Evolutionary conservation across 2,113 vertebrate species (phyloP).

Genomic region (Nerophis lumbriciformis): DNA sequence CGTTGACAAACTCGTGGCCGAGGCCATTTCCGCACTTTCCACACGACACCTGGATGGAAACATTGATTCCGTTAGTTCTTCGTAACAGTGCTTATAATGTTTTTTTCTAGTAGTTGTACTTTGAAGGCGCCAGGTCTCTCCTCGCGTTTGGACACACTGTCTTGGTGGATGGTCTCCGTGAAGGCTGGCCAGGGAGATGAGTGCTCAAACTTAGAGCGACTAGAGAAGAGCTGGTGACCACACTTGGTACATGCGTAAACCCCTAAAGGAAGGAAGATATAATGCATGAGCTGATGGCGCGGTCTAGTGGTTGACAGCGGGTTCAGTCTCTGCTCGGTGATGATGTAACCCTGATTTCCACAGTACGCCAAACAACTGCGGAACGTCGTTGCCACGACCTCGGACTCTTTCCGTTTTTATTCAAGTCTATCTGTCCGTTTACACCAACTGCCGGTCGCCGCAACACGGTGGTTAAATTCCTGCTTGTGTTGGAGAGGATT

Average conservation of each 20-base stretch:
- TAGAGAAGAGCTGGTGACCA: conserved; percentile 86
- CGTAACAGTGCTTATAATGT: neutral
- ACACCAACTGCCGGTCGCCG: no score
- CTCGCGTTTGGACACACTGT: conserved; percentile 80
- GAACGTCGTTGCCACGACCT: no score
- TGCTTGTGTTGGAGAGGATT: no score
- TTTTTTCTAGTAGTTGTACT: conserved; percentile 58
- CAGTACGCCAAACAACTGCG: no score
- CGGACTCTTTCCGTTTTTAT: no score
- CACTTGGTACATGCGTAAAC: conserved; percentile 83
- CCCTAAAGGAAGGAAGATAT: conserved; percentile 60
- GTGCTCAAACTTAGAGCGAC: conserved; percentile 82
- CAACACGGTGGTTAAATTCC: no score
- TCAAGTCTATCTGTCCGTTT: no score
- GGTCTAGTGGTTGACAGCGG: no score
- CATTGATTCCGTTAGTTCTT: neutral
- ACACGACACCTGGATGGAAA: conserved; percentile 41
- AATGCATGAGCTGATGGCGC: no score
- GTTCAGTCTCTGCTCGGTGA: no score
- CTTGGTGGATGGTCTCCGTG: conserved; percentile 77
- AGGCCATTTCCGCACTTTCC: conserved; percentile 84
- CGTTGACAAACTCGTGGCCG: conserved; percentile 91
- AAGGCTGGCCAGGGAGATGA: conserved; percentile 94
- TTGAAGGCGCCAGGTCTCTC: conserved; percentile 78
- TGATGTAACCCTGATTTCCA: no score